phyloP scores from a whole-genome alignment of 2,113 vertebrate genomes.

The Corynorhinus townsendii region DNA sequence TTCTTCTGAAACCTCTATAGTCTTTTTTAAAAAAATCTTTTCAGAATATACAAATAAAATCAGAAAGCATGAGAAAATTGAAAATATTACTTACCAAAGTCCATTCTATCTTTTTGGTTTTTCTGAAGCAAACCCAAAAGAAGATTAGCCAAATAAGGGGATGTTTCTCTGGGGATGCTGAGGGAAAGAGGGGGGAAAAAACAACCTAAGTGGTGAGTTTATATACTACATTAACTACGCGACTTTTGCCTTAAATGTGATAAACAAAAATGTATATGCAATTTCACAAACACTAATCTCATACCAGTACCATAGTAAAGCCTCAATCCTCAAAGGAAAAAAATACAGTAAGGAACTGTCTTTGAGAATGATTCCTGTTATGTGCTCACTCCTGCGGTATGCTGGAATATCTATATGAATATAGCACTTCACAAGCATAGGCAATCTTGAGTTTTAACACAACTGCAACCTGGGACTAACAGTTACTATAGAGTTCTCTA shows the following conservation, averaged over 20 bases:
- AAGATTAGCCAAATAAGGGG: conserved; percentile 88
- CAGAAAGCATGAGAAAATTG: conserved; percentile 14
- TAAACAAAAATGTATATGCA: background rate
- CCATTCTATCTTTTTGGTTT: conserved; percentile 97
- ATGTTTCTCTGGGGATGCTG: conserved; percentile 96
- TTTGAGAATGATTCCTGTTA: background rate
- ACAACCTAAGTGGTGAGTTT: background rate
- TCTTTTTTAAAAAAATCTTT: background rate
- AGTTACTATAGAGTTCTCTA: background rate
- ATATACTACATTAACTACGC: background rate
- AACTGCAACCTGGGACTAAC: background rate
- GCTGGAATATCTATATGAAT: background rate
- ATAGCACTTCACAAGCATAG: background rate
- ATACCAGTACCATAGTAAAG: background rate
- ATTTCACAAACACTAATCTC: conserved; percentile 2
- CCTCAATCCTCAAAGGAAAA: background rate
- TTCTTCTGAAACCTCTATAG: background rate
- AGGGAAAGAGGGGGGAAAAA: conserved; percentile 8
- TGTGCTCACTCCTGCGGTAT: background rate
- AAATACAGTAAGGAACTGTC: background rate
- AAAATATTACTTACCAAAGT: conserved; percentile 88
- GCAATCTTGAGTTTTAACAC: background rate
- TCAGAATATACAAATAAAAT: conserved; percentile 8
- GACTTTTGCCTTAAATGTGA: background rate
- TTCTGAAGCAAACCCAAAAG: conserved; percentile 94